Evolutionary conservation across 92 coral and sea anemone species (phyloP).

Genomic region (Zoanthus solanderi): DNA sequence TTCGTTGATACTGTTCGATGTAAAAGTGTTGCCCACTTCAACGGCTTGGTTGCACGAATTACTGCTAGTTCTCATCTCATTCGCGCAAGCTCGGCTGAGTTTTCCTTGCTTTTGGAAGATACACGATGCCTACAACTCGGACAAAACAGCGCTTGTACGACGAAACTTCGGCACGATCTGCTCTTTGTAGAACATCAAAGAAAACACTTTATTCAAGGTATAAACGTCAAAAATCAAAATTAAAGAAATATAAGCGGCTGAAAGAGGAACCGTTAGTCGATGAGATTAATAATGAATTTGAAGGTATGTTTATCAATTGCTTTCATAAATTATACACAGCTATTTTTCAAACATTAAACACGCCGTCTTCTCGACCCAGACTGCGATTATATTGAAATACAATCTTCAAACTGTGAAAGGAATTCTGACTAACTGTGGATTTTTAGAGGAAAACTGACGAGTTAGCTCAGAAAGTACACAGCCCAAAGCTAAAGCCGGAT

Average conservation of each 20-base stretch:
- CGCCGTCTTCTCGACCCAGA: no score
- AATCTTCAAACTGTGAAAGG: background rate
- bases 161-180: slow-evolving; percentile 10
- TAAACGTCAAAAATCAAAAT: slow-evolving; percentile 46
- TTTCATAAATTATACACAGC: slow-evolving; percentile 17
- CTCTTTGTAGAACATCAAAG: slow-evolving; percentile 6
- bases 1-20: slow-evolving; percentile 24
- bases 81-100: slow-evolving; percentile 13
- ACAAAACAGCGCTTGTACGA: slow-evolving; percentile 39
- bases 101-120: background rate
- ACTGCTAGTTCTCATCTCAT: background rate
- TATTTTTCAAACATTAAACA: background rate
- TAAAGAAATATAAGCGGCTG: slow-evolving; percentile 29
- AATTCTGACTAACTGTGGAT: background rate
- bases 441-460: background rate
- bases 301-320: slow-evolving; percentile 38
- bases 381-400: background rate
- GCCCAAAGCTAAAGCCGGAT: background rate
- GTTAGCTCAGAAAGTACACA: background rate
- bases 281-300: background rate
- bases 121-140: slow-evolving; percentile 39
- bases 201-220: slow-evolving; percentile 11
- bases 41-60: slow-evolving; percentile 14
- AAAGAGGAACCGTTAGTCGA: slow-evolving; percentile 32
- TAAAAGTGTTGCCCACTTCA: slow-evolving; percentile 15